A percentile compares a stretch with the other conserved stretches of the same genome.
Evolutionary conservation across 2,113 vertebrate species (phyloP).

Genomic region (Chionomys nivalis): DNA sequence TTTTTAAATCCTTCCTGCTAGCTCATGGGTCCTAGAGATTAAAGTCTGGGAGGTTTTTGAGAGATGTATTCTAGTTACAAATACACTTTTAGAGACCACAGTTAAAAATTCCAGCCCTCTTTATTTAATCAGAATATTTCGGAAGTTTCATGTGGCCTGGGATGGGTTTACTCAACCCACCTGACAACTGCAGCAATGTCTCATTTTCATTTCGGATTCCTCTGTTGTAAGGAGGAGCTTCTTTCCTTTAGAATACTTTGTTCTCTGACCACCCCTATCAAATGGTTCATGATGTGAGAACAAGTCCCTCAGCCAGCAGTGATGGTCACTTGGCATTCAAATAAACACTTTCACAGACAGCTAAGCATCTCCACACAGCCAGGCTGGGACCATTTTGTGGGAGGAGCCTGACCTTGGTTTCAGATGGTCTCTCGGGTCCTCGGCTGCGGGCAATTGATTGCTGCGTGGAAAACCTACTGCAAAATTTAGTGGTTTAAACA

Average conservation of each 20-base stretch:
- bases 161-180: conserved; percentile 39
- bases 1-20: neutral
- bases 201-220: conserved; percentile 58
- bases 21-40: neutral
- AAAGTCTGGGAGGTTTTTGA: neutral
- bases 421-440: neutral
- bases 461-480: neutral
- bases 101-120: conserved; percentile 28
- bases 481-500: conserved; percentile 17
- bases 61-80: conserved; percentile 50
- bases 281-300: conserved; percentile 61
- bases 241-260: conserved; percentile 33
- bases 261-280: neutral
- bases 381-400: neutral
- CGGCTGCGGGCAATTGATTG: neutral
- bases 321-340: conserved; percentile 55
- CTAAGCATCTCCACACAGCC: neutral
- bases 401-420: neutral
- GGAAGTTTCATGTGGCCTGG: conserved; percentile 48
- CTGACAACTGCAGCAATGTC: conserved; percentile 47
- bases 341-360: conserved; percentile 16
- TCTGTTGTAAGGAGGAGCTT: conserved; percentile 8
- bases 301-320: neutral
- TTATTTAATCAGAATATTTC: conserved; percentile 39
- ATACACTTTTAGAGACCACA: conserved; percentile 21